Evolutionary conservation across 2,113 vertebrate genomes (phyloP).

Genomic region (Sphyrna mokarran): DNA sequence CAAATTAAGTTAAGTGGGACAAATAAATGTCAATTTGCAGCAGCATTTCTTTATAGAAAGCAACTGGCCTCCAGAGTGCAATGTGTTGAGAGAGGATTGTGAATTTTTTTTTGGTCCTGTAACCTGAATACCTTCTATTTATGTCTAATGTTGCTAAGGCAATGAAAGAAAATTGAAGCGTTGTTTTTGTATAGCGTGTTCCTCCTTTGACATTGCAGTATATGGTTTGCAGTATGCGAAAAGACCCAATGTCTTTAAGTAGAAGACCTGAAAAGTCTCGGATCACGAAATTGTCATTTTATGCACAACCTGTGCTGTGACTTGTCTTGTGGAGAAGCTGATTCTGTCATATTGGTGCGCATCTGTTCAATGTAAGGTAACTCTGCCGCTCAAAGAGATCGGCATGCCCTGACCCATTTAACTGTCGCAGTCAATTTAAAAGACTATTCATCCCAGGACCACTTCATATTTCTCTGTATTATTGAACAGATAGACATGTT

Average conservation of each 20-base stretch:
- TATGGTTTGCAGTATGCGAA: not conserved
- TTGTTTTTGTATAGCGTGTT: not conserved
- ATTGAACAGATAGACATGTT: not conserved
- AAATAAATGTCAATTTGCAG: constrained; percentile 17
- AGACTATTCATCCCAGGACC: not conserved
- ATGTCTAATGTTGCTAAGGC: constrained; percentile 6
- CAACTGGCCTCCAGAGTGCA: not conserved
- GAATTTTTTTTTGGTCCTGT: not conserved
- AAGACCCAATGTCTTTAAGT: not conserved
- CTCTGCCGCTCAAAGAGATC: constrained; percentile 45
- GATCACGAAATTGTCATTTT: constrained; percentile 3
- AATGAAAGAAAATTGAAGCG: not conserved
- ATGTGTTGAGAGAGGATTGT: not conserved
- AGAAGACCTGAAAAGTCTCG: constrained; percentile 5
- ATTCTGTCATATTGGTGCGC: constrained; percentile 69
- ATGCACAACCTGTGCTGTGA: constrained; percentile 38
- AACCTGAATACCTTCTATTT: constrained; percentile 5
- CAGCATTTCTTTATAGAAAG: not conserved
- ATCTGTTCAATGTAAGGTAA: constrained; percentile 76
- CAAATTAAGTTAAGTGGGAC: not conserved
- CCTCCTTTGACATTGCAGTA: not conserved
- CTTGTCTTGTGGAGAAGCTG: constrained; percentile 63
- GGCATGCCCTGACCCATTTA: constrained; percentile 8
- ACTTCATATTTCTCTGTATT: not conserved
- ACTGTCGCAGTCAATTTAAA: constrained; percentile 13